Conservation (phyloP, 2,888 invertebrate genomes). For the Mallateleia sp. region DNA sequence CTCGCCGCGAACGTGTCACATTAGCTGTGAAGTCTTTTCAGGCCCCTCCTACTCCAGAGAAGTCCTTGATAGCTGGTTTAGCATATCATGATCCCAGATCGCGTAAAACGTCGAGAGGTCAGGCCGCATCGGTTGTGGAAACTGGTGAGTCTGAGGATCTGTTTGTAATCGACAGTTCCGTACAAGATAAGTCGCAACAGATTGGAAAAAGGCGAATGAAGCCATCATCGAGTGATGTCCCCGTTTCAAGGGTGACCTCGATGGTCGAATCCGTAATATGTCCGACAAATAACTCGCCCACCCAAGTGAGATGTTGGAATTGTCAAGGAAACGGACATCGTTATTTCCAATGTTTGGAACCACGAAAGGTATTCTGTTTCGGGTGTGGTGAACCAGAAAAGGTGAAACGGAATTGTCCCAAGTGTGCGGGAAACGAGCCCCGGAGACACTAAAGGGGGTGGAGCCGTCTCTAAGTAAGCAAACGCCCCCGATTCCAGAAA, state of each 20-base stretch:
- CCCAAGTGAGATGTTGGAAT: too few species aligned
- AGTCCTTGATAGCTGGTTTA: constrained; percentile 7
- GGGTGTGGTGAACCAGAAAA: constrained; percentile 20
- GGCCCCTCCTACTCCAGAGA: constrained; percentile 29
- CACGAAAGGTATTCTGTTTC: constrained; percentile 15
- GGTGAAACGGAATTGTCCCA: background rate
- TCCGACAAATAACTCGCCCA: too few species aligned
- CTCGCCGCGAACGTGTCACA: constrained; percentile 2
- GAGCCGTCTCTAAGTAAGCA: background rate
- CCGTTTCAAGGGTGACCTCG: too few species aligned
- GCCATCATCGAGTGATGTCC: too few species aligned
- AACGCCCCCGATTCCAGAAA: background rate
- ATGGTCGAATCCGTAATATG: too few species aligned
- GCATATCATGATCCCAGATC: constrained; percentile 6
- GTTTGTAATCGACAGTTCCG: too few species aligned
- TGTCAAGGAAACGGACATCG: constrained; percentile 15
- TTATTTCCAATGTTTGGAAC: background rate
- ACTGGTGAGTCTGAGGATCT: too few species aligned
- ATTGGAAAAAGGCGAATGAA: too few species aligned
- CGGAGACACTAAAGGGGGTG: background rate
- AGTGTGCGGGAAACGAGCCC: constrained; percentile 14
- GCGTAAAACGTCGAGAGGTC: background rate
- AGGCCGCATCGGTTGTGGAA: background rate
- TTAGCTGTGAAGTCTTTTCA: background rate
- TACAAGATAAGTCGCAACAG: too few species aligned